Conservation (phyloP, 2,797 vertebrate species). For the Xiphorhynchus erythropygius region DNA sequence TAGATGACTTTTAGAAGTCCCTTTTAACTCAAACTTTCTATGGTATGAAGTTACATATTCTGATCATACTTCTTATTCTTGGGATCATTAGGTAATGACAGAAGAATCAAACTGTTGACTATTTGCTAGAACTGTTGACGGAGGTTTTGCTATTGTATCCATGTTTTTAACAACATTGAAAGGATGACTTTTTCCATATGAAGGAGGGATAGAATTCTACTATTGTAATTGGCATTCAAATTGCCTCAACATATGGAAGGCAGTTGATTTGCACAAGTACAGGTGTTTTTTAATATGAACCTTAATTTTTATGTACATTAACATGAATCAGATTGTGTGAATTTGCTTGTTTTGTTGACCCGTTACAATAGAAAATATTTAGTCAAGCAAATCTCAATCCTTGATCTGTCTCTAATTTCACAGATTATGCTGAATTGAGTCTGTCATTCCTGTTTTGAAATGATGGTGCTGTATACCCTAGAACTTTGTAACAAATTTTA, state of each 20-base stretch:
- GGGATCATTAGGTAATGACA: neutral
- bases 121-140: neutral
- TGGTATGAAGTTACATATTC: neutral
- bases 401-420: neutral
- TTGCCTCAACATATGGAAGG: neutral
- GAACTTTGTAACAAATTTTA: neutral
- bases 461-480: neutral
- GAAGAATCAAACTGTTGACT: neutral
- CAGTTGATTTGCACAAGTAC: neutral
- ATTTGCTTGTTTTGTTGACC: neutral
- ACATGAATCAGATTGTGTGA: neutral
- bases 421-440: neutral
- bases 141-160: neutral
- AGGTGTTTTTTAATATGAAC: neutral
- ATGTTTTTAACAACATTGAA: neutral
- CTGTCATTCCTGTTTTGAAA: neutral
- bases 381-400: neutral
- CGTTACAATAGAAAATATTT: neutral
- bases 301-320: neutral
- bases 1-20: neutral
- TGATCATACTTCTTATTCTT: neutral
- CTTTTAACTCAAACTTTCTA: neutral
- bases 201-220: neutral
- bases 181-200: neutral
- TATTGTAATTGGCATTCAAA: neutral